Evolutionary conservation across 2,888 invertebrate genomes (phyloP).

Genomic region (Apamea epomidion): DNA sequence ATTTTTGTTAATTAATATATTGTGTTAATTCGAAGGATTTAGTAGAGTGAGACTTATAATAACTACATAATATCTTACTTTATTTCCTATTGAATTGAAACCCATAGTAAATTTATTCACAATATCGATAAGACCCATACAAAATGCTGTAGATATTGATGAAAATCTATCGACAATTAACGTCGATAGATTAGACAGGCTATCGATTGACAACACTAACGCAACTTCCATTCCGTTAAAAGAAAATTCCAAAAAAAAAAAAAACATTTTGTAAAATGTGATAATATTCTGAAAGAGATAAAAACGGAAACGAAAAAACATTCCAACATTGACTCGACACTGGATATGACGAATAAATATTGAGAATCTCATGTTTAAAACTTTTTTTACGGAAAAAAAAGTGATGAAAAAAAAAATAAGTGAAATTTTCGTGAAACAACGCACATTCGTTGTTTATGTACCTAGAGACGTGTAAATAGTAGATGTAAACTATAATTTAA

Average conservation of each 20-base stretch:
- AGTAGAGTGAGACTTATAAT: not conserved
- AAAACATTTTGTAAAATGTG: conserved; percentile 29
- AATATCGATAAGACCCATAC: not conserved
- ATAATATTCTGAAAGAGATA: conserved; percentile 36
- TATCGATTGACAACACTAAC: conserved; percentile 10
- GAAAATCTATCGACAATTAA: conserved; percentile 3
- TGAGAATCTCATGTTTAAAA: conserved; percentile 79
- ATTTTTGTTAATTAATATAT: not conserved
- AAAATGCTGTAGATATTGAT: conserved; percentile 3
- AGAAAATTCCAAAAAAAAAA: conserved; percentile 46
- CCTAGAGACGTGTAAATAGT: conserved; percentile 84
- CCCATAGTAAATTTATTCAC: not conserved
- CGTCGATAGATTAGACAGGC: not conserved
- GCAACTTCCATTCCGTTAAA: conserved; percentile 63
- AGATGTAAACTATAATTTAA: conserved; percentile 75
- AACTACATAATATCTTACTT: not conserved
- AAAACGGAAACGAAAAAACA: conserved; percentile 68
- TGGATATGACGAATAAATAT: conserved; percentile 70
- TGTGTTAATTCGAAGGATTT: conserved; percentile 2
- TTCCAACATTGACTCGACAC: conserved; percentile 73
- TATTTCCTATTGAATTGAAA: not conserved
- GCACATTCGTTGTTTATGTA: conserved; percentile 66
- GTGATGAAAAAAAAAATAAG: conserved; percentile 62
- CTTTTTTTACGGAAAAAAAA: conserved; percentile 35
- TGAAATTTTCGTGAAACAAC: conserved; percentile 58